Base-by-base conservation (phyloP, 2,113 vertebrate genomes). In the Uropsilus gracilis region DNA sequence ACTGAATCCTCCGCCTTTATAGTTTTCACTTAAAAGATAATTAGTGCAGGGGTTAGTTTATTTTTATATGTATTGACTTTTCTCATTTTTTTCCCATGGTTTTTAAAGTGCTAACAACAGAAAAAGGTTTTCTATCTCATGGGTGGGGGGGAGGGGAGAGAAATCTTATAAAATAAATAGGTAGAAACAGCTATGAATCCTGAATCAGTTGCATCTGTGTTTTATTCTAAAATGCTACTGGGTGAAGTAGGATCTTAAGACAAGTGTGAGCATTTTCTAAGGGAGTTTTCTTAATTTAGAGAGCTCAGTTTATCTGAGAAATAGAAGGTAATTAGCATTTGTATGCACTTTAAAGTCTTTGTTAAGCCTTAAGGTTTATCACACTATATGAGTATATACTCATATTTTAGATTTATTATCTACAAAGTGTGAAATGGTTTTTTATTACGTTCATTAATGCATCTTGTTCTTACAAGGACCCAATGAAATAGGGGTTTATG, bases 161-260 rank as follows among this genome's bases (percentile, higher is more conserved):
- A 90, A 90, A 78, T 78, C 3, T 87, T 83, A 90, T 39, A 87
- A 90, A 83, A 61, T 84, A 88, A 89, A 55, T 89, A n/a, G n/a
- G n/a, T n/a, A 53, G 53, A 91, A 86, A 71, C 63, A 66, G 53
- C 5, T 82, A 46, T 76, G 39, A 85, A 85, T 85, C 34, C 14
- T 93, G 30, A 81, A 96, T 91, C 13, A 39, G 2, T 30, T 73
- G 55, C 26, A 30, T 85, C 53, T 75, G 22, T 59, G 71, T 57
- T 87, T 73, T 87, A 64, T 64, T 82, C 66, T 85, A 84, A 91
- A 66, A 82, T 81, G 53, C 34, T 72, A 55, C 37, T 69, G 10
- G 75, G 68, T 92, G 76, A 73, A 86, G 86, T 64, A 26, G 42
- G n/a, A 88, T 64, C 32, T 63, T 88, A 77, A 90, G 83, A 84